Base-by-base conservation (phyloP, 2,888 invertebrate species). In the Ornithoptera alexandrae region DNA sequence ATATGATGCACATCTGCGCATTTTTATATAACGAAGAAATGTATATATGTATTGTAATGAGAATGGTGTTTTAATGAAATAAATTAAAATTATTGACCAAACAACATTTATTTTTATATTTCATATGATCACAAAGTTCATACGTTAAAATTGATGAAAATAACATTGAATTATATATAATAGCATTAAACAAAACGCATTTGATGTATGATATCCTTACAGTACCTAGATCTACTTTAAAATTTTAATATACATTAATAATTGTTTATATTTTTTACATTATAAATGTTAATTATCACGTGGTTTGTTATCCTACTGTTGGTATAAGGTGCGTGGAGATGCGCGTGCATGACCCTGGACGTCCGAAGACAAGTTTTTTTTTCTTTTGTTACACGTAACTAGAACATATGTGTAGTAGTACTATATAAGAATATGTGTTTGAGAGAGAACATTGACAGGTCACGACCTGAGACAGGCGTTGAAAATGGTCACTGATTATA, bases 261-360 rank as follows among this genome's bases (percentile, higher is more conserved):
- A 66, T 72, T 63, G 76, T 81, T 83, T 84, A 84, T 76, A 82
- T 81, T 84, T 30, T 81, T 79, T 83, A 87, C 78, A 84, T 79
- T 85, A 84, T 73, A 79, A 84, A 80, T 85, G 82, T 83, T 84
- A 84, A 86, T 86, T 89, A 90, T 91, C 90, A 90, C 90, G 90
- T 90, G 87, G 88, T 87, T 81, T 82, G 81, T 85, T 83, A 86
- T 79, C 79, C 83, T 88, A 85, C 77, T 79, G 76, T 79, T 73
- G 77, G 77, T 76, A 76, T 74, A 65, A 24, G 39, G 22, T 64
- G 15, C 53, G 53, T 39, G 62, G 53, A 50, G 39, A 46, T 20
- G 15, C 20, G 22, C 12, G 63, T 57, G 53, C 61, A 12, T n/a
- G 24, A 67, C 18, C 57, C 36, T 53, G 58, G 50, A 53, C 36